Base-by-base conservation (phyloP, 2,797 vertebrate genomes). In the Echiichthys vipera region DNA sequence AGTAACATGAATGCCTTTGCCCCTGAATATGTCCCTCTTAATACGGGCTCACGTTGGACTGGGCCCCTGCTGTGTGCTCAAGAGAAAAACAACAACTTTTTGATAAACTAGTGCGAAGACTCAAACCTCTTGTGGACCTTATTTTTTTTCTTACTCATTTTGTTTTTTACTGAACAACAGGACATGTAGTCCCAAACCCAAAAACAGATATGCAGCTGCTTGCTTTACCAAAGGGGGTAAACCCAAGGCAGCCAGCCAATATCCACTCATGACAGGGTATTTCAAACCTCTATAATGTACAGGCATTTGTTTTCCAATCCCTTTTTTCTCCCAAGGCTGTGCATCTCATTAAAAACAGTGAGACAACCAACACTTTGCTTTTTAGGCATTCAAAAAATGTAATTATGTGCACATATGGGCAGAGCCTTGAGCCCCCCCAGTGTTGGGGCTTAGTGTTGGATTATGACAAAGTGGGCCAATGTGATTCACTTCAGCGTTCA, bases 401-500 rank as follows among this genome's bases (percentile, higher is more conserved):
- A 84, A 89, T 87, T 84, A 85, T 64, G 72, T 65, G 71, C 71
- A 80, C 84, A 88, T 89, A 90, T 74, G 79, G 78, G 77, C 75
- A 63, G 64, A 86, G 74, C 47, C 45, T 68, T 47, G 51, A 71
- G 63, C 54, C 64, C 71, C 57, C 61, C 39, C 50, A 37, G 62
- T 75, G 63, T 47, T 10, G 51, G 67, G 68, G 71, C 73, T 87
- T 85, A 55, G 62, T 73, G 56, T 64, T 43, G 71, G 84, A 86
- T 90, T 85, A 89, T 85, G 84, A 87, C 82, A 85, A 87, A 88
- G 74, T 88, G 85, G 74, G 80, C 80, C 83, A 80, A 78, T 66
- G 74, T 78, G 81, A 89, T 78, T 85, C 69, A 47, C 74, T 87
- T 83, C 62, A 81, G 56, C 20, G 18, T 85, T 83, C 71, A 86